A percentile compares a stretch with the other conserved stretches of the same genome.
These are phyloP conservation scores for Acipenser ruthenus DNA, from an alignment of 2,797 vertebrate genomes.

Conservation along the genomic window DNA sequence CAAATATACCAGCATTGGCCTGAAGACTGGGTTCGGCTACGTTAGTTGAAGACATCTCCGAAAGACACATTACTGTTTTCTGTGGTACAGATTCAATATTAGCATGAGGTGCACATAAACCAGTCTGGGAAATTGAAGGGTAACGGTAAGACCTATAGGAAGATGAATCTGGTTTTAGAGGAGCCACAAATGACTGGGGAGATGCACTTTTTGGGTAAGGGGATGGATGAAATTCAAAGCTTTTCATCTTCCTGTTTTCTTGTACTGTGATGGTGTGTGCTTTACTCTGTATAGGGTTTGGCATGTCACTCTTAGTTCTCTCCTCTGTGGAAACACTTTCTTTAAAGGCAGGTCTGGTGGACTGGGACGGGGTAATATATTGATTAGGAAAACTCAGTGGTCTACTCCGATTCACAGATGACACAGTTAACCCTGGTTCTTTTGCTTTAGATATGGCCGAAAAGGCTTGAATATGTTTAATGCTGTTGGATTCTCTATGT, in stretches of 20 bases:
- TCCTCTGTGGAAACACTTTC: slow-evolving; percentile 25
- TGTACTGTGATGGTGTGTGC: slow-evolving; percentile 27
- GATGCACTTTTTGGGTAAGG: slow-evolving; percentile 22
- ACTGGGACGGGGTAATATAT: slow-evolving; percentile 24
- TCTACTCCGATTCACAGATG: slow-evolving; percentile 30
- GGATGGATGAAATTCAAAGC: background rate
- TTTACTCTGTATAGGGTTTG: slow-evolving; percentile 21
- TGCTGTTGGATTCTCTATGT: slow-evolving; percentile 25
- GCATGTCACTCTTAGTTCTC: slow-evolving; percentile 23
- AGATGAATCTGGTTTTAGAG: slow-evolving; percentile 13
- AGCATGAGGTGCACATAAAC: background rate
- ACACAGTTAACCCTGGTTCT: slow-evolving; percentile 21
- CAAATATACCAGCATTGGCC: slow-evolving; percentile 63
- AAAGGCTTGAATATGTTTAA: slow-evolving; percentile 22
- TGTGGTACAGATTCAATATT: too few species aligned
- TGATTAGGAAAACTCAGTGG: slow-evolving; percentile 38
- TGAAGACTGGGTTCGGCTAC: slow-evolving; percentile 33
- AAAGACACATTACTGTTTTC: too few species aligned
- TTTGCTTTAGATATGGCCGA: slow-evolving; percentile 26
- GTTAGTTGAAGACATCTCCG: background rate
- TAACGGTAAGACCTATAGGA: slow-evolving; percentile 10
- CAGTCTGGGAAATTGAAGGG: slow-evolving; percentile 23
- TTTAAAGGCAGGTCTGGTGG: background rate
- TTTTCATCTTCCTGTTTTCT: slow-evolving; percentile 26
- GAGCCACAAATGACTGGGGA: slow-evolving; percentile 17